phyloP scores from a whole-genome alignment of 2,797 vertebrate species.

The Hyperoplus lanceolatus region DNA sequence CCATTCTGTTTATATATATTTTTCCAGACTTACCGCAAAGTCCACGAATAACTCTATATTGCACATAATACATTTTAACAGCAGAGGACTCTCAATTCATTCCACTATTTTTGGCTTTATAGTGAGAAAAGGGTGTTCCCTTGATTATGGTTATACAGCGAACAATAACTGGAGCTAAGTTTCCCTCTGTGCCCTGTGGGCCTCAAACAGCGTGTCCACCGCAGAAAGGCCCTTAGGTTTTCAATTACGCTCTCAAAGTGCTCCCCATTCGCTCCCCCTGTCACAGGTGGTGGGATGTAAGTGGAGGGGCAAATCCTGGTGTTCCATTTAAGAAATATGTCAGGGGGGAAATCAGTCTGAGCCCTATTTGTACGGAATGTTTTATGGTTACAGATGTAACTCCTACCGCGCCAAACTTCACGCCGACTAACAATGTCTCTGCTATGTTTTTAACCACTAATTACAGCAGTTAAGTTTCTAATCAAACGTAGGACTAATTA shows the following conservation, averaged over 20 bases:
- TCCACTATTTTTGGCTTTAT: slow-evolving; percentile 77
- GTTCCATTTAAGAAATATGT: slow-evolving; percentile 66
- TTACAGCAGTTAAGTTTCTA: slow-evolving; percentile 51
- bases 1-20: slow-evolving; percentile 48
- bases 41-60: slow-evolving; percentile 74
- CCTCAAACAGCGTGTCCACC: slow-evolving; percentile 68
- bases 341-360: slow-evolving; percentile 43
- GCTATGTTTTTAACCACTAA: slow-evolving; percentile 62
- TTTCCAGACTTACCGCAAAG: slow-evolving; percentile 60
- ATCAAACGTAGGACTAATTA: slow-evolving; percentile 69
- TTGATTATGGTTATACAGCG: slow-evolving; percentile 74
- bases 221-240: slow-evolving; percentile 63
- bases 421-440: slow-evolving; percentile 62
- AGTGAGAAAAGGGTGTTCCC: slow-evolving; percentile 79
- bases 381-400: slow-evolving; percentile 69
- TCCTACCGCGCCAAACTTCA: slow-evolving; percentile 41
- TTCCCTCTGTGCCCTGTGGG: slow-evolving; percentile 68
- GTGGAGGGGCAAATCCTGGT: slow-evolving; percentile 62
- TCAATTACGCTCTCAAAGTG: slow-evolving; percentile 74
- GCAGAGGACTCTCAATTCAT: slow-evolving; percentile 74
- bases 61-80: slow-evolving; percentile 75
- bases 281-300: slow-evolving; percentile 71
- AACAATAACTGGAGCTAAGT: slow-evolving; percentile 79
- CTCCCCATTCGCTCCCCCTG: slow-evolving; percentile 46
- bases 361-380: slow-evolving; percentile 69